Conservation (phyloP, 2,113 vertebrate genomes). For the Lycaon pictus region DNA sequence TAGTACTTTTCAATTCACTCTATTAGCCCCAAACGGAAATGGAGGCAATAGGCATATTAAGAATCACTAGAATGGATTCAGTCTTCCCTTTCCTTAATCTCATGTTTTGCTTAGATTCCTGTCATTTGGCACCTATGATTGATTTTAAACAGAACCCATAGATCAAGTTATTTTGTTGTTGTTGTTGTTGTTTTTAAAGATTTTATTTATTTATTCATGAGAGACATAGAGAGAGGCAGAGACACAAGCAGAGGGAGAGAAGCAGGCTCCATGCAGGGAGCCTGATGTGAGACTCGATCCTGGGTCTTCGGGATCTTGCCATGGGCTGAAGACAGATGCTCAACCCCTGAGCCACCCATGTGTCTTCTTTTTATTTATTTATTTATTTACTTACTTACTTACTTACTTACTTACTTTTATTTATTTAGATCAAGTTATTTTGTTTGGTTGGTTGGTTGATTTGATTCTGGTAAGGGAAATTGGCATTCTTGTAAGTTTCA, state of each 20-base stretch:
- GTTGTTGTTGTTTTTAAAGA: too few relatives aligned
- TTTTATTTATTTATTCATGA: too few relatives aligned
- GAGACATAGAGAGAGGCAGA: too few relatives aligned
- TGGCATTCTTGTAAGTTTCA: not conserved
- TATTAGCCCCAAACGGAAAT: not conserved
- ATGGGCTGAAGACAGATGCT: too few relatives aligned
- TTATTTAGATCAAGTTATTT: not conserved
- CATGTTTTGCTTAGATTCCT: not conserved
- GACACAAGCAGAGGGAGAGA: too few relatives aligned
- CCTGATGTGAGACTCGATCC: too few relatives aligned
- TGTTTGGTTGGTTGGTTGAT: not conserved
- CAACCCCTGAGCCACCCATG: too few relatives aligned
- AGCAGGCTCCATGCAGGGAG: too few relatives aligned
- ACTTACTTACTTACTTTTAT: too few relatives aligned
- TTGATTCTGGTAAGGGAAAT: not conserved
- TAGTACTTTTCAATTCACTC: not conserved
- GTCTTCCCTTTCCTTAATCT: accelerated
- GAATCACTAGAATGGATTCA: not conserved
- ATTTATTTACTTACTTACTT: too few relatives aligned
- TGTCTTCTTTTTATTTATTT: too few relatives aligned
- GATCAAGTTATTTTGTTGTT: not conserved
- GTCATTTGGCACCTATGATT: not conserved
- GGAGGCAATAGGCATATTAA: not conserved
- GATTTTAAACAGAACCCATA: not conserved
- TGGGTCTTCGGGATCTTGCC: too few relatives aligned